Evolutionary conservation across 2,888 invertebrate species (phyloP).

Genomic region (Coleophora deauratella): DNA sequence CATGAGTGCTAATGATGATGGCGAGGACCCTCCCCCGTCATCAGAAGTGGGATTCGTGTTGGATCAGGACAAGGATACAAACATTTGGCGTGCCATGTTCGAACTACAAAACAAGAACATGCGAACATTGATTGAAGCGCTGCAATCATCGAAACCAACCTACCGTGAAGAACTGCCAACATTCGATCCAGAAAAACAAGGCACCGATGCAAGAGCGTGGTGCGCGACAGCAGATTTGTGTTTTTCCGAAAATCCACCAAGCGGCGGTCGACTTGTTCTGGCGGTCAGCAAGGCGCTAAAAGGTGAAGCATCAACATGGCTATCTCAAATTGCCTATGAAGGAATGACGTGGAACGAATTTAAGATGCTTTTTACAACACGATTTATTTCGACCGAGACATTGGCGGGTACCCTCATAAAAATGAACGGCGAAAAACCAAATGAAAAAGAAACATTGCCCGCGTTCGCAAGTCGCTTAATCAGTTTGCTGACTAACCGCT

Average conservation of each 20-base stretch:
- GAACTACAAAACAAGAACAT: no score
- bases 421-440: neutral
- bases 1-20: no score
- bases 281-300: constrained; percentile 1
- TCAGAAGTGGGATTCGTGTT: no score
- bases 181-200: constrained; percentile 1
- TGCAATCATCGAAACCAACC: no score
- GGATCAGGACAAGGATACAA: no score
- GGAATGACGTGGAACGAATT: neutral
- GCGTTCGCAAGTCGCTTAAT: no score
- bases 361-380: neutral
- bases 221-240: constrained; percentile 1
- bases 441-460: neutral
- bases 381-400: neutral
- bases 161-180: no score
- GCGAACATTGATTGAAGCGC: no score
- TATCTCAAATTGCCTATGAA: neutral
- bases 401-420: neutral
- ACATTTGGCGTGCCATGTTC: no score
- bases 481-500: constrained; percentile 9
- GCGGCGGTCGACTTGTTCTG: neutral
- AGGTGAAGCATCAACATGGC: constrained; percentile 1
- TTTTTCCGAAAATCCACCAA: neutral
- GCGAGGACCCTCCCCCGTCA: no score
- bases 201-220: neutral